Conservation (phyloP, 2,888 invertebrate species). For the Pharmacophagus antenor region DNA sequence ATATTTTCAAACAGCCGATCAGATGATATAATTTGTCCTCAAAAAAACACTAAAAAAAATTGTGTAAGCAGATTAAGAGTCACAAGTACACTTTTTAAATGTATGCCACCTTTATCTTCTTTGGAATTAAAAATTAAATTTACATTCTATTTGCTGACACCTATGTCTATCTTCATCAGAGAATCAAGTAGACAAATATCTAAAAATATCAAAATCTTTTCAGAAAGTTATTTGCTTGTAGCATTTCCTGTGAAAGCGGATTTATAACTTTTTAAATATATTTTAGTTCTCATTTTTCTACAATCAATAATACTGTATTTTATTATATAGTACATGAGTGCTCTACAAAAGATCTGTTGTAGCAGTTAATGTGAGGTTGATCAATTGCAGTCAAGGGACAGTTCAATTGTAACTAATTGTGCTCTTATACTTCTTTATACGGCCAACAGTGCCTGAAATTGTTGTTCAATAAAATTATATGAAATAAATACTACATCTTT, state of each 20-base stretch:
- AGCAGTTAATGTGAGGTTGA: slow-evolving; percentile 25
- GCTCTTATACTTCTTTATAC: slow-evolving; percentile 34
- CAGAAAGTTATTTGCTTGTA: too few species aligned
- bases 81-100: too few species aligned
- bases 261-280: not conserved
- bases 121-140: too few species aligned
- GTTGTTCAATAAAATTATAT: slow-evolving; percentile 16
- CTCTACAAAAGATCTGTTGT: slow-evolving; percentile 13
- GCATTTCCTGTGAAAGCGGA: not conserved
- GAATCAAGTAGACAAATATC: too few species aligned
- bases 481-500: not conserved
- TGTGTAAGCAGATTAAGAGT: too few species aligned
- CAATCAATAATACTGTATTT: not conserved
- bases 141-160: too few species aligned
- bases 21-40: too few species aligned
- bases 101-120: too few species aligned
- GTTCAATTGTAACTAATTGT: slow-evolving; percentile 66
- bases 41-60: too few species aligned
- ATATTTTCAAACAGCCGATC: too few species aligned
- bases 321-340: not conserved
- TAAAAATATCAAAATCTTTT: too few species aligned
- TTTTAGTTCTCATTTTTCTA: not conserved
- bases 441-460: slow-evolving; percentile 30
- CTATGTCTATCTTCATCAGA: too few species aligned
- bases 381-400: slow-evolving; percentile 38